Conservation (phyloP, 1,140 invertebrate species). For the Pseudomyrmex pallidus region DNA sequence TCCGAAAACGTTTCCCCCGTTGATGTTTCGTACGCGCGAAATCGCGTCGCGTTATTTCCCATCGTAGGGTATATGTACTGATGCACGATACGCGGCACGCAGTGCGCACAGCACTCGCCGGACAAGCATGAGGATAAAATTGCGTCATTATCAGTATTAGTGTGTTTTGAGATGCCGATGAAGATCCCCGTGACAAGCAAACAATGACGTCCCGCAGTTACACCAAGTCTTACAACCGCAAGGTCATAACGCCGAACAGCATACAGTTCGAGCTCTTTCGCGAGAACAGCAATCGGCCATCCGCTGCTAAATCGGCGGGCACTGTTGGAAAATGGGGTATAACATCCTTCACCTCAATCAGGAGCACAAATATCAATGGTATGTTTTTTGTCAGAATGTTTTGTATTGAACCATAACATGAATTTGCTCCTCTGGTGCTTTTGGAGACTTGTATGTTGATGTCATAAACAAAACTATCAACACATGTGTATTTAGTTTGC, state of each 20-base stretch:
- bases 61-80: not conserved
- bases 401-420: not conserved
- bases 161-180: conserved; percentile 74
- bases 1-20: not conserved
- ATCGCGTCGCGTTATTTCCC: not conserved
- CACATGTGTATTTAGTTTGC: too few relatives aligned
- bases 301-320: conserved; percentile 94
- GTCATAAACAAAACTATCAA: too few relatives aligned
- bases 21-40: conserved; percentile 32
- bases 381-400: conserved; percentile 73
- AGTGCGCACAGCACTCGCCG: conserved; percentile 6
- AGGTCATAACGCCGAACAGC: conserved; percentile 86
- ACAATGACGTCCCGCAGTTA: conserved; percentile 86
- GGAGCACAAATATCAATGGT: conserved; percentile 91
- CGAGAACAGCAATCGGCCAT: conserved; percentile 94
- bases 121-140: conserved; percentile 73
- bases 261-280: conserved; percentile 92
- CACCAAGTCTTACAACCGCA: conserved; percentile 86
- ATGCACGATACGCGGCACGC: conserved; percentile 18
- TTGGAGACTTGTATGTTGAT: too few relatives aligned
- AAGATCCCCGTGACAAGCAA: conserved; percentile 65
- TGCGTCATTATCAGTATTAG: conserved; percentile 52
- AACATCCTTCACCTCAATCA: conserved; percentile 95
- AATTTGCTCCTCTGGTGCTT: not conserved
- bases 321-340: conserved; percentile 97